A percentile compares a stretch with the other conserved stretches of the same genome.
Evolutionary conservation across 2,113 vertebrate genomes (phyloP).

Genomic region (Galeopterus variegatus): DNA sequence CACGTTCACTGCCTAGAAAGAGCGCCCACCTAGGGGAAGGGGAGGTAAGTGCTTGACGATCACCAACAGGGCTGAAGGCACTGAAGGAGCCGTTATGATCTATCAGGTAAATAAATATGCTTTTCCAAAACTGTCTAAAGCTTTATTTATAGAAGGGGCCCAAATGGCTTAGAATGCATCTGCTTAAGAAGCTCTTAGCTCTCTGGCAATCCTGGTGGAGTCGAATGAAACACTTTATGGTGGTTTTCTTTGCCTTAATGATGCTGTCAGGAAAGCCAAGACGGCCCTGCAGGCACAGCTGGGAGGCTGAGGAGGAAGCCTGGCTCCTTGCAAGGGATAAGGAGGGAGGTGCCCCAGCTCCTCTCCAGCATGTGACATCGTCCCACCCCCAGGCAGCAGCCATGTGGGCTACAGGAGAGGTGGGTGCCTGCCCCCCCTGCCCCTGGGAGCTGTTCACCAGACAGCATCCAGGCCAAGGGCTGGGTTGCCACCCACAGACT

Average conservation of each 20-base stretch:
- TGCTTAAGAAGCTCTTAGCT: slow-evolving; percentile 72
- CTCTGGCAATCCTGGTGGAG: not conserved
- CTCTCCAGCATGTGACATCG: not conserved
- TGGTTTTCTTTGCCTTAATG: slow-evolving; percentile 38
- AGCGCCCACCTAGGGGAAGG: slow-evolving; percentile 50
- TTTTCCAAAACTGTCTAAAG: slow-evolving; percentile 50
- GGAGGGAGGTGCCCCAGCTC: not conserved
- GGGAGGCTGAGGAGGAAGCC: accelerated
- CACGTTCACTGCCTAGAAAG: slow-evolving; percentile 34
- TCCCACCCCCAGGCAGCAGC: not conserved
- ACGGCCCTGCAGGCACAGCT: accelerated
- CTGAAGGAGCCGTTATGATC: not conserved
- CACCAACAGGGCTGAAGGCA: slow-evolving; percentile 38
- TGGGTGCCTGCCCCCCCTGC: too few relatives aligned
- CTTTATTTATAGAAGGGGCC: slow-evolving; percentile 76
- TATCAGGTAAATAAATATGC: slow-evolving; percentile 69
- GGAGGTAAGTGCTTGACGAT: slow-evolving; percentile 61
- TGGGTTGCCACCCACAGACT: too few relatives aligned
- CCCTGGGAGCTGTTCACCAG: not conserved
- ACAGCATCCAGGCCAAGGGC: not conserved
- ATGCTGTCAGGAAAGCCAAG: not conserved
- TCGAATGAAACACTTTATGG: not conserved
- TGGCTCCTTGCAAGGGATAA: not conserved
- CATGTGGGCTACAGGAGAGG: not conserved
- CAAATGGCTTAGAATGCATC: slow-evolving; percentile 63